phyloP scores from a whole-genome alignment of 2,888 invertebrate species.

The Allacma fusca region DNA sequence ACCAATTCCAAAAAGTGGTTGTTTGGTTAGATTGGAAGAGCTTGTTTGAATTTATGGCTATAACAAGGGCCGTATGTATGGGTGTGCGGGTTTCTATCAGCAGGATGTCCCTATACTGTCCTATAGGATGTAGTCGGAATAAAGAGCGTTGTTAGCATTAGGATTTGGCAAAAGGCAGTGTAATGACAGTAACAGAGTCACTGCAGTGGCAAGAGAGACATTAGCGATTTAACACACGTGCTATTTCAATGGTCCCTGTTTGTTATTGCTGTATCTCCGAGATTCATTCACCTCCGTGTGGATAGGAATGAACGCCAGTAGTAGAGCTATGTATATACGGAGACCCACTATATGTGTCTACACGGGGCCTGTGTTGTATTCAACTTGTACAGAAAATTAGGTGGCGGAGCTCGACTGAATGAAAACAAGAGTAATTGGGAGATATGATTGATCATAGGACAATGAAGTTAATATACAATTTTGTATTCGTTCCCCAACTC shows the following conservation, averaged over 20 bases:
- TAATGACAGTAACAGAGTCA: not conserved
- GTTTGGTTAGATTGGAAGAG: too few relatives aligned
- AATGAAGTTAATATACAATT: conserved; percentile 25
- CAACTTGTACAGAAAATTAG: conserved; percentile 23
- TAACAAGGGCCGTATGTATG: too few relatives aligned
- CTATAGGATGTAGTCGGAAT: too few relatives aligned
- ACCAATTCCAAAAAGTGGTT: too few relatives aligned
- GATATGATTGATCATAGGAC: conserved; percentile 40
- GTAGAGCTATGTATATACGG: too few relatives aligned
- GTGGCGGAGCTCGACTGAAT: conserved; percentile 5
- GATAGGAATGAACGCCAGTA: too few relatives aligned
- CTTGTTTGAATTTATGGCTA: too few relatives aligned
- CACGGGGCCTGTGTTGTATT: not conserved
- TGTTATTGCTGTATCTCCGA: not conserved
- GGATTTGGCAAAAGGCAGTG: not conserved
- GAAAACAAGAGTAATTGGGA: conserved; percentile 39
- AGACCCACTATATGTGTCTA: too few relatives aligned
- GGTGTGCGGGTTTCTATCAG: too few relatives aligned
- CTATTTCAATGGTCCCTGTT: not conserved
- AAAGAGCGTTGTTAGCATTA: not conserved
- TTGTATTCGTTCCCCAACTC: not conserved
- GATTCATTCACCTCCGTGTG: not conserved
- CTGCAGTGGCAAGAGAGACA: not conserved
- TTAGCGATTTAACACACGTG: conserved; percentile 13
- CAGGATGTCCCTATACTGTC: too few relatives aligned